Percentiles rank a stretch among this genome's conserved stretches.
Conservation (phyloP, 2,888 invertebrate species). For the Epinotia nisella region DNA sequence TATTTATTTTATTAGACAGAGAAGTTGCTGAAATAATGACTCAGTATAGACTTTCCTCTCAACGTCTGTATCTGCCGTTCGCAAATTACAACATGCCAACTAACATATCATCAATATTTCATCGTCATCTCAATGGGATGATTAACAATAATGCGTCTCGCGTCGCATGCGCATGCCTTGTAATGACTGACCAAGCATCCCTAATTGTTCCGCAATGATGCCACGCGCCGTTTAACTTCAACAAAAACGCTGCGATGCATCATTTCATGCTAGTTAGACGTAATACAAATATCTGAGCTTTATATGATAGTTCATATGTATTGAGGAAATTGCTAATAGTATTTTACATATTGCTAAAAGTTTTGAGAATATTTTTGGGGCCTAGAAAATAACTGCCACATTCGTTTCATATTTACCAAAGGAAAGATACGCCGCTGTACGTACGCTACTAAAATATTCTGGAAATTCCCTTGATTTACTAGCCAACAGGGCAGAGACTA, state of each 20-base stretch:
- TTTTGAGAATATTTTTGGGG: not conserved
- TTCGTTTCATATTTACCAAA: no score
- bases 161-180: constrained; percentile 51
- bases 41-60: not conserved
- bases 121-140: constrained; percentile 57
- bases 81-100: not conserved
- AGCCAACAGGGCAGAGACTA: no score
- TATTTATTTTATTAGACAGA: no score
- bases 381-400: not conserved
- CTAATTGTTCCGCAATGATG: constrained; percentile 55
- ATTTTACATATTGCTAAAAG: no score
- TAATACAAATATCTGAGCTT: constrained; percentile 2
- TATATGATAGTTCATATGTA: not conserved
- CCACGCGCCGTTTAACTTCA: constrained; percentile 47
- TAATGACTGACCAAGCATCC: constrained; percentile 51
- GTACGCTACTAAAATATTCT: no score
- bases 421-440: no score
- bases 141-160: constrained; percentile 63
- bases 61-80: not conserved
- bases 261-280: constrained; percentile 21
- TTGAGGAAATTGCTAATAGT: not conserved
- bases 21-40: no score
- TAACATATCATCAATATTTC: not conserved
- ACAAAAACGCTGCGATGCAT: constrained; percentile 33
- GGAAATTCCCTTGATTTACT: no score